Evolutionary conservation across 2,888 invertebrate genomes (phyloP).

Genomic region (Octonoba sinensis): DNA sequence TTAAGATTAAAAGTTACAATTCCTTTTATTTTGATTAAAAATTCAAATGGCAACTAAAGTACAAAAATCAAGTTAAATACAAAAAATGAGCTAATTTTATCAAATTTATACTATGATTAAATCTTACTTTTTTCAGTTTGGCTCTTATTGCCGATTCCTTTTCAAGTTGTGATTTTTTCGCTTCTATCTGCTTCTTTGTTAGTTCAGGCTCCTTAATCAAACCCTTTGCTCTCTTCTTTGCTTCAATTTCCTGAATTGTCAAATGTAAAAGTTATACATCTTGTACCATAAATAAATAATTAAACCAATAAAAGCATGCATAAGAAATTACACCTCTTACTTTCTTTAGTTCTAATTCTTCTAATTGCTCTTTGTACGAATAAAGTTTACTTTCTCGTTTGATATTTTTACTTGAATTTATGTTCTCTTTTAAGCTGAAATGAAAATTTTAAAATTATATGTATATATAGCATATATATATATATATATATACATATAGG

Average conservation of each 20-base stretch:
- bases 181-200: conserved; percentile 93
- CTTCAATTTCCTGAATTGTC: conserved; percentile 81
- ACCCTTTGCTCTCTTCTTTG: conserved; percentile 77
- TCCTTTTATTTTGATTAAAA: too few species aligned
- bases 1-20: too few species aligned
- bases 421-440: conserved; percentile 69
- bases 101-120: not conserved
- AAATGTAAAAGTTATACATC: not conserved
- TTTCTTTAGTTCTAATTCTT: conserved; percentile 90
- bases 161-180: conserved; percentile 85
- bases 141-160: conserved; percentile 86
- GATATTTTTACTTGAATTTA: conserved; percentile 76
- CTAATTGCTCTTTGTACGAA: conserved; percentile 95
- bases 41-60: too few species aligned
- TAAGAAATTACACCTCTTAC: conserved; percentile 64
- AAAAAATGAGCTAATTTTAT: too few species aligned
- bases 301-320: not conserved
- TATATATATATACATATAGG: too few species aligned
- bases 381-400: conserved; percentile 97
- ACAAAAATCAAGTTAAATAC: too few species aligned
- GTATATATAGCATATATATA: too few species aligned
- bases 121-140: conserved; percentile 76
- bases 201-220: conserved; percentile 77
- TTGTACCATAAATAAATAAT: not conserved
- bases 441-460: conserved; percentile 16